Percentiles rank a stretch among this genome's conserved stretches.
phyloP scores from a whole-genome alignment of 2,888 invertebrate species.

The Teleiodes luculella region DNA sequence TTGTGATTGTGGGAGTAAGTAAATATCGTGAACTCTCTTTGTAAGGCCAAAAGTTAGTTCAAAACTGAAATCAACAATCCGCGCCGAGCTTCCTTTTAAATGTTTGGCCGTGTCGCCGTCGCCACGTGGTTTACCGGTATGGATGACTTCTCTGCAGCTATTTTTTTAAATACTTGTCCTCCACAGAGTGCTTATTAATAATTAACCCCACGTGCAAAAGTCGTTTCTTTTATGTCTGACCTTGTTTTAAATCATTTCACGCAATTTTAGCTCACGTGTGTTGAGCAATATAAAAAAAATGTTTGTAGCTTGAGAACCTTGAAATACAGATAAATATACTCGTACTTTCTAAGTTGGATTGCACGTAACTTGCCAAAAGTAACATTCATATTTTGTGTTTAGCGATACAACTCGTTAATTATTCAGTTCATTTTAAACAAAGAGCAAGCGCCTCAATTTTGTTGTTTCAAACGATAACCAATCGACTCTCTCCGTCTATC shows the following conservation, averaged over 20 bases:
- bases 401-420: neutral
- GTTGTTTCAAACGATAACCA: neutral
- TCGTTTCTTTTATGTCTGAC: neutral
- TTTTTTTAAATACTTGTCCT: no score
- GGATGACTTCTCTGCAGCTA: no score
- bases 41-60: neutral
- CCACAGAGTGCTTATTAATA: no score
- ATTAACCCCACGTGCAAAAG: no score
- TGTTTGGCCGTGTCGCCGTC: no score
- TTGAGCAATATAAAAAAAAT: conserved; percentile 6
- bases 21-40: no score
- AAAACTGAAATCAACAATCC: neutral
- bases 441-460: neutral
- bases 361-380: neutral
- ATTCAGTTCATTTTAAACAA: no score
- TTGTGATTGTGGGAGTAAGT: no score
- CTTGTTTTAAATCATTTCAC: conserved; percentile 1
- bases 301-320: neutral
- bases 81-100: no score
- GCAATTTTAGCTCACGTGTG: neutral
- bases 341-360: neutral
- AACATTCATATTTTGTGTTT: neutral
- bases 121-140: no score
- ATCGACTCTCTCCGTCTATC: neutral
- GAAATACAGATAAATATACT: neutral